phyloP scores from a whole-genome alignment of 2,113 vertebrate genomes.

The Podilymbus podiceps region DNA sequence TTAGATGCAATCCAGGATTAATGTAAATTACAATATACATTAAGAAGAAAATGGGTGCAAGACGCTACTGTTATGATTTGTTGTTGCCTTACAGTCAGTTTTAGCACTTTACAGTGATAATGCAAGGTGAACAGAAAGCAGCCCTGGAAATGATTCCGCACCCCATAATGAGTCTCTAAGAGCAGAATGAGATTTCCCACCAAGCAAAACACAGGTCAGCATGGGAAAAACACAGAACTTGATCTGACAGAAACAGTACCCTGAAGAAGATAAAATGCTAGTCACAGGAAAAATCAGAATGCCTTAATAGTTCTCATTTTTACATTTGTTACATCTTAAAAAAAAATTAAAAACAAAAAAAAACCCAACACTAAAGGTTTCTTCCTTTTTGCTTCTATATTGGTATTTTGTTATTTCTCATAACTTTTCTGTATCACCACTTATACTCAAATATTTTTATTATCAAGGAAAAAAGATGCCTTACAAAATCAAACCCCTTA shows the following conservation, averaged over 20 bases:
- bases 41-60: neutral
- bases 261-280: neutral
- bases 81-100: neutral
- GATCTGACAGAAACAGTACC: neutral
- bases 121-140: slow-evolving; percentile 1
- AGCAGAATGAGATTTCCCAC: neutral
- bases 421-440: neutral
- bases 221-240: neutral
- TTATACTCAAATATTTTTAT: neutral
- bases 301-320: neutral
- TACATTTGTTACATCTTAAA: neutral
- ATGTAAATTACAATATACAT: neutral
- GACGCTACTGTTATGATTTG: neutral
- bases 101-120: neutral
- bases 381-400: neutral
- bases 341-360: neutral
- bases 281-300: neutral
- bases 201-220: neutral
- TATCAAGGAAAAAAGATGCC: neutral
- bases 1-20: neutral
- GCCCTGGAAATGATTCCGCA: neutral
- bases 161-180: neutral
- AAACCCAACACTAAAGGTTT: neutral
- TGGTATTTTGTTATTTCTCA: neutral
- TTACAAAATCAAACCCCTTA: neutral